Evolutionary conservation across 2,797 vertebrate species (phyloP), one percentile per base, ranked within the genome.

Genomic region (Chelmon rostratus): DNA sequence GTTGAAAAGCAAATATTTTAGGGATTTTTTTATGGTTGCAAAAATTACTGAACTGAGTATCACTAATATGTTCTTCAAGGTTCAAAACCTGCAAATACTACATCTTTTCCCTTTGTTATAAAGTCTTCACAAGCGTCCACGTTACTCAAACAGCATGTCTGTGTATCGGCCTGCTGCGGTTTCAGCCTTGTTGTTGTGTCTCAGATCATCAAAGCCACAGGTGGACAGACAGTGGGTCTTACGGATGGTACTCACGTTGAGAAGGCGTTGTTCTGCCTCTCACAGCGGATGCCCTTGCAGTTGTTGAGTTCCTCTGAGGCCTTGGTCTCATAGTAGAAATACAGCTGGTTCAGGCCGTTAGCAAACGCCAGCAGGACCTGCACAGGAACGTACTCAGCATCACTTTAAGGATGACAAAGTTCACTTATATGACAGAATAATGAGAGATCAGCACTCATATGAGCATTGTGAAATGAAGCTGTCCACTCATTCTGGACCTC

Each of bases 241-340:
- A 4, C 1, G 31, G 21, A 4, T 23, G 62, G 16, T 1, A 81
- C 98, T 98, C 96, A 99, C 98, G 98, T 99, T 79, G 98, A 99
- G 94, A 99, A 99, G 86, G 98, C 98, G 73, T 99, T 99, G 95
- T 99, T 99, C 94, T 99, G 98, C 92, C 96, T 96, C 95, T 99
- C 98, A 81, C 98, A 99, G 84, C 98, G 97, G 89, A 99, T 99
- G 63, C 98, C 98, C 84, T 99, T 99, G 94, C 98, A 99, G 95
- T 98, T 96, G 95, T 96, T 97, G 73, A 97, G 98, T 25, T 99
- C 98, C 40, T 99, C 98, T 0, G 97, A 96, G 12, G 98, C 98
- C 91, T 96, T 97, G 81, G 98, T 99, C 94, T 99, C 98, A 1
- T 99, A 99, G 95, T 99, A 99, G 96, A 99, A 99, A 83, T 99